Base-by-base conservation (phyloP, 30 jellyfish, hydroid and myxozoan genomes). In the Calvadosia cruxmelitensis region DNA sequence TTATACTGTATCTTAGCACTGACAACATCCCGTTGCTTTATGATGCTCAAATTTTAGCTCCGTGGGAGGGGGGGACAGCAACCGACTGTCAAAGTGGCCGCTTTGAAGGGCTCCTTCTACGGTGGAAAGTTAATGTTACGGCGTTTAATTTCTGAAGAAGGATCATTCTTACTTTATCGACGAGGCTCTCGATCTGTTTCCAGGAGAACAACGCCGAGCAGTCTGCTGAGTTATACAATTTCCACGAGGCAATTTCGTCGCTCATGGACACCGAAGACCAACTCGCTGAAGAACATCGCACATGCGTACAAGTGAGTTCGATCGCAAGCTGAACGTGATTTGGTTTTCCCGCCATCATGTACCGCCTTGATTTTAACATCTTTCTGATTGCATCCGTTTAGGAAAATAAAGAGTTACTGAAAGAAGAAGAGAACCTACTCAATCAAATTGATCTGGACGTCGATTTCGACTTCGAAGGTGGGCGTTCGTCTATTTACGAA, bases 161-260 rank as follows among this genome's bases (percentile, higher is more conserved):
- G n/a, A n/a, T n/a, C n/a, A n/a, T n/a, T n/a, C n/a, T n/a, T n/a
- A n/a, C n/a, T n/a, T n/a, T n/a, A n/a, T n/a, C n/a, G n/a, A n/a
- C n/a, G n/a, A n/a, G n/a, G 7, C 13, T 64, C 5, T 64, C 0
- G 27, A 1, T 75, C 49, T 64, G 29, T 29, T 0, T 7, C 24
- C 16, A 75, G 86, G 74, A 75, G 30, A 33, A 50, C 79, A 79
- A 66, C 32, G 93, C 77, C 2, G 86, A 81, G 28, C 95, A 84
- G n/a, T 83, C 95, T 0, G 99, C 82, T 3, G 94, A 83, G 61
- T 82, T 91, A 27, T 91, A 91, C 64, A 91, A 91, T 78, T 91
- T 91, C 79, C 99, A 91, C 75, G 99, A 91, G 74, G 99, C 99
- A 34, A 94, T 91, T 30, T 91, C 99, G 49, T 63, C 81, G 82